phyloP scores from a whole-genome alignment of 1,140 invertebrate genomes.

The Bilobella aurantiaca region DNA sequence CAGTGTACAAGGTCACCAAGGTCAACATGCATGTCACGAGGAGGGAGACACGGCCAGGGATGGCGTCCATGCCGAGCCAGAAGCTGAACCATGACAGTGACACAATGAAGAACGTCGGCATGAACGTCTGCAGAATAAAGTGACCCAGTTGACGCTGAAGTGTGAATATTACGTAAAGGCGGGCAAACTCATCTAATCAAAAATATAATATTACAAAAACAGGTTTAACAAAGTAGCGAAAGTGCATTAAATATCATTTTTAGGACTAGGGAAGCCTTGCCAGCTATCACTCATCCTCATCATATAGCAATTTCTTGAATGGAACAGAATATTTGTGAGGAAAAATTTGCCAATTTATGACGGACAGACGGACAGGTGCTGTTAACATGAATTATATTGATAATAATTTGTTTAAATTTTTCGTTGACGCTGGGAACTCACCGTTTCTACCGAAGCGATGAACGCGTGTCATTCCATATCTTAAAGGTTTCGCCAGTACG shows the following conservation, averaged over 20 bases:
- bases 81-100: conserved; percentile 82
- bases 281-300: too few relatives aligned
- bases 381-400: too few relatives aligned
- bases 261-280: not conserved
- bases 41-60: conserved; percentile 67
- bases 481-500: not conserved
- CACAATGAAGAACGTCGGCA: conserved; percentile 72
- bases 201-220: too few relatives aligned
- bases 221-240: conserved; percentile 62
- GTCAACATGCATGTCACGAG: conserved; percentile 73
- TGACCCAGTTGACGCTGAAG: conserved; percentile 76
- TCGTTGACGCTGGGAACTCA: not conserved
- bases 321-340: too few relatives aligned
- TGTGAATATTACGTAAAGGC: too few relatives aligned
- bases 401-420: too few relatives aligned
- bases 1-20: conserved; percentile 73
- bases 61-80: conserved; percentile 71
- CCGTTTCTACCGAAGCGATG: not conserved
- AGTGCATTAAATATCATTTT: conserved; percentile 52
- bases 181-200: too few relatives aligned
- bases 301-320: too few relatives aligned
- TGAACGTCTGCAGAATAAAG: conserved; percentile 75
- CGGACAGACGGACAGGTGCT: too few relatives aligned
- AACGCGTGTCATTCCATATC: not conserved
- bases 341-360: too few relatives aligned